Base-by-base conservation (phyloP, 1,140 invertebrate genomes). In the Bombus impatiens region DNA sequence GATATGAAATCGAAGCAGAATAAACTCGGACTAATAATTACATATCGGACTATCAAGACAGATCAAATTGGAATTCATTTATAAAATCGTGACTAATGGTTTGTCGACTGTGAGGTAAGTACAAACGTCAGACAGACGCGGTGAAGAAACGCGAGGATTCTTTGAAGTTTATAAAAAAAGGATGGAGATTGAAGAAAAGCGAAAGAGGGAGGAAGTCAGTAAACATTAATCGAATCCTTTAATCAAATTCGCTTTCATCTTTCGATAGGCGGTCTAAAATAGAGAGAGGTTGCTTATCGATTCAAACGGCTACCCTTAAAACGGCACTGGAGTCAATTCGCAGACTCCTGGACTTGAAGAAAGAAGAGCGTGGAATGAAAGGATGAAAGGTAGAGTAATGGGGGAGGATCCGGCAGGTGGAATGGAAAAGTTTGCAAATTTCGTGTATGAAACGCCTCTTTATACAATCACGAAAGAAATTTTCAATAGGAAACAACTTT, bases 201-300 rank as follows among this genome's bases (percentile, higher is more conserved):
- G 4, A 15, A 65, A 37, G 42, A 28, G 13, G 35, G 47, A 57
- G 74, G 59, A 82, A 80, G 83, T 85, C 80, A 87, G 86, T 88
- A 90, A 91, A 92, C 91, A 93, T 90, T 93, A 92, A 92, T 92
- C 90, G 91, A 93, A 92, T 93, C 87, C 90, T 90, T 90, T 91
- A 90, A 91, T 91, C 90, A 89, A 90, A 91, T 90, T 89, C 90
- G 62, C 82, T 86, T 65, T 78, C 75, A 78, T 86, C 78, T 87
- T 67, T 87, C 81, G 78, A 87, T 90, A 86, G 90, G 75, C 74
- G 35, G 70, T 74, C 80, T 76, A 70, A 81, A 84, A 67, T 67
- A 80, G 59, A 75, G 59, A 82, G 59, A 71, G 78, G 78, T 84
- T 82, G 88, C 78, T 91, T 91, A 92, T 92, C 91, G 91, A 92